Evolutionary conservation across 2,113 vertebrate species (phyloP), one percentile per base, ranked within the genome.

Genomic region (Tautogolabrus adspersus): DNA sequence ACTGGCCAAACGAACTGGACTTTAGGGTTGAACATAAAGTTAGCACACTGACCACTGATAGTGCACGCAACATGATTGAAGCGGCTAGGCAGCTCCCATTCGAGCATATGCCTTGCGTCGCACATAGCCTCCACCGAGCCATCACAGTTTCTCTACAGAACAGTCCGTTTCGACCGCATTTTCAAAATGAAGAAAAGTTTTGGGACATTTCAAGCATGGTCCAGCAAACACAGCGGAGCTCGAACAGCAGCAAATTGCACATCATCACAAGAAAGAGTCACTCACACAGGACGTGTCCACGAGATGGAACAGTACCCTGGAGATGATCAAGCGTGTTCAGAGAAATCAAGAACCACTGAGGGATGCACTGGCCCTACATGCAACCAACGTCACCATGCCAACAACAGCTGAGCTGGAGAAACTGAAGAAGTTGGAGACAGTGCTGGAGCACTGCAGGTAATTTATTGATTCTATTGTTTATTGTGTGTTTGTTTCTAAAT

Each of bases 81-180:
- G 66, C n/a, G 6, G 52, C 66, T 21, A 56, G 52, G 5, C 51
- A 44, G 38, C 21, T 56, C 3, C 52, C 37, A 0, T 68, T 57
- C 16, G n/a, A 69, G 10, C 26, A 71, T 15, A 37, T 59, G 18
- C 68, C 68, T n/a, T 71, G 40, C 19, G 4, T 60, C 3, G 40
- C 67, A 34, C 38, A 59, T 9, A 49, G 22, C 1, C 16, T 71
- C 11, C 55, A 59, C 2, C 18, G 23, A n/a, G 23, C 55, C 18
- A 21, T 71, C 55, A 59, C 68, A 18, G 44, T 72, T 22, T 60
- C 56, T 37, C 22, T 59, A 15, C 23, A 60, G 19, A 51, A 38
- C 12, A 72, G 42, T 8, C 11, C 7, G 7, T 72, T 61, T 51
- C n/a, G 23, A 72, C 46, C 40, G 19, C 56, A 34, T 16, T 60